Evolutionary conservation across 1,140 invertebrate genomes (phyloP), one percentile per base, ranked within the genome.

Genomic region (Euglossa dilemma): DNA sequence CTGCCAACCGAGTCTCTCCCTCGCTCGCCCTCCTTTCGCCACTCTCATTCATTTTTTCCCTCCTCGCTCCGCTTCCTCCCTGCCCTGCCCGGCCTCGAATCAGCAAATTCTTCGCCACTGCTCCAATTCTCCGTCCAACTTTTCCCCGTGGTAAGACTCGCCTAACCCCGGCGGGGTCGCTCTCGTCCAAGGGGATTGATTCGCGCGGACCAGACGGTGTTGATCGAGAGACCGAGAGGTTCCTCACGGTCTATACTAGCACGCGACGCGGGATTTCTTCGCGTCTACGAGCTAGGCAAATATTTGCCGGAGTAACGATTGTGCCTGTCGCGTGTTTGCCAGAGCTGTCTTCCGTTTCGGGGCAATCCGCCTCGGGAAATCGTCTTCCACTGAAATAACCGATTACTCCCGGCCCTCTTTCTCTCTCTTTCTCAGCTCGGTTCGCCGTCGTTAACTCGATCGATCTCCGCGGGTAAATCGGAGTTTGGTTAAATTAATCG

Each of bases 31-130:
- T 70, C 14, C 6, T 70, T 57, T 47, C 47, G 18, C 2, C 36
- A 20, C 28, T 28, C 14, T 70, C 76, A 36, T 76, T 77, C 61
- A 28, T 20, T 57, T 77, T 25, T 77, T 69, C 47, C 28, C 7
- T 25, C 23, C 7, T 63, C 16, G 25, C 14, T 63, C 11, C 11
- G 12, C 9, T 25, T 63, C 12, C 18, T 43, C 7, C 20, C 20
- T 43, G 18, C 5, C 23, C 18, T 64, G 2, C 18, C 54, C 25
- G 8, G 12, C 20, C 9, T 25, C 12, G 11, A 28, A 25, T 50
- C 50, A 16, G 69, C 64, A 16, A 67, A n/a, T 23, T 8, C 20
- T 67, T 45, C 20, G 36, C 36, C 36, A 36, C 36, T 36, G 36
- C 36, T 36, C 36, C 36, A 36, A 36, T 36, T 36, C 36, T 36